These are phyloP conservation scores for Antechinus stuartii DNA, from an alignment of 2,113 vertebrate species.

Conservation along the genomic window DNA sequence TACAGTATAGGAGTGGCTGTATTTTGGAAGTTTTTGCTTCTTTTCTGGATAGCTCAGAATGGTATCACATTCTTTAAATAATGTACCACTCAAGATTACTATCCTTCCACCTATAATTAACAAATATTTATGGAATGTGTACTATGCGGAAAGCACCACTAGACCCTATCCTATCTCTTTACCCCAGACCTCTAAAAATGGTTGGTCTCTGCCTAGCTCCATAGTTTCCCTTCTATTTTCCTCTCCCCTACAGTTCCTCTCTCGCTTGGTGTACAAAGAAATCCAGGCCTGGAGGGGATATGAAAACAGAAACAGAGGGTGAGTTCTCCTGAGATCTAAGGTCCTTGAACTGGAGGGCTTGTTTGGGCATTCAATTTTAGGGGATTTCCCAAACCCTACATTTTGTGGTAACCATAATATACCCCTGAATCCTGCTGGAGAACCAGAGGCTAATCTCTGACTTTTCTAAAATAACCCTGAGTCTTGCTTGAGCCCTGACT, in stretches of 20 bases:
- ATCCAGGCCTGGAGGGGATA: conserved; percentile 86
- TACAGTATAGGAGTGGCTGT: background rate
- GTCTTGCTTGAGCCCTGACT: background rate
- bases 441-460: background rate
- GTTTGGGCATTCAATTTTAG: background rate
- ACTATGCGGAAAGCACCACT: background rate
- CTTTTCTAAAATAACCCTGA: background rate
- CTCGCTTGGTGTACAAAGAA: conserved; percentile 94
- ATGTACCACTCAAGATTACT: no score
- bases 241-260: conserved; percentile 86
- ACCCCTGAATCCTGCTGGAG: background rate
- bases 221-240: background rate
- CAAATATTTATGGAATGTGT: background rate
- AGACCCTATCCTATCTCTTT: background rate
- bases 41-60: background rate
- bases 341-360: background rate
- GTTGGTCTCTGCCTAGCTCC: background rate
- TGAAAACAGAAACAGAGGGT: conserved; percentile 87
- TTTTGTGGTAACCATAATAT: background rate
- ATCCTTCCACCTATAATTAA: background rate
- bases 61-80: background rate
- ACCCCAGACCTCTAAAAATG: background rate
- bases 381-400: background rate
- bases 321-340: conserved; percentile 45
- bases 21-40: background rate